These are phyloP conservation scores for Drosophila kambysellisi DNA, from an alignment of 2,888 invertebrate genomes.

Conservation along the genomic window DNA sequence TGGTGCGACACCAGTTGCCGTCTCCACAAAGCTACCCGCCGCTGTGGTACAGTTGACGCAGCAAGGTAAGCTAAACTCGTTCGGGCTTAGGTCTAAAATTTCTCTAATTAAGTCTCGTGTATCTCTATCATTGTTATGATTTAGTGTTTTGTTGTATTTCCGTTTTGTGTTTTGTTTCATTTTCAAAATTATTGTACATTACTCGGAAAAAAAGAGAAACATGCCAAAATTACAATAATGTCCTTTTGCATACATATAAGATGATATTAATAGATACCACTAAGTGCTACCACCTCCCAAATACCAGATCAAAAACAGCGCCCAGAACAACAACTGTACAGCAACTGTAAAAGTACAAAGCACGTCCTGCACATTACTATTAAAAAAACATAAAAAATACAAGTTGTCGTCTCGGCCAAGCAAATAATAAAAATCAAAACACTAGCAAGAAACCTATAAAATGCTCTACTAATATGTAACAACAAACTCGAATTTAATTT, in stretches of 20 bases:
- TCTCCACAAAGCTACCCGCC: slow-evolving; percentile 87
- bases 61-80: slow-evolving; percentile 85
- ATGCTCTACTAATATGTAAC: slow-evolving; percentile 44
- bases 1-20: slow-evolving; percentile 87
- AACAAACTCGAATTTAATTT: slow-evolving; percentile 25
- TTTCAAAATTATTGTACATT: slow-evolving; percentile 56
- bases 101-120: slow-evolving; percentile 34
- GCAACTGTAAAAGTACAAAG: slow-evolving; percentile 51
- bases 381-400: neutral
- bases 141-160: slow-evolving; percentile 61
- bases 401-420: slow-evolving; percentile 35
- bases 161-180: slow-evolving; percentile 48
- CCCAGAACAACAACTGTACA: slow-evolving; percentile 49
- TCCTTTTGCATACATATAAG: slow-evolving; percentile 50
- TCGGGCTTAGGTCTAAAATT: neutral
- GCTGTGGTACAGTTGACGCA: slow-evolving; percentile 88
- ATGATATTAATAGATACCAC: slow-evolving; percentile 19
- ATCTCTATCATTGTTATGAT: slow-evolving; percentile 46
- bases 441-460: slow-evolving; percentile 25
- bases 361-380: slow-evolving; percentile 53
- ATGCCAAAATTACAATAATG: slow-evolving; percentile 43
- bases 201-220: slow-evolving; percentile 36
- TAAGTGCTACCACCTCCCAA: slow-evolving; percentile 43
- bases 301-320: slow-evolving; percentile 23
- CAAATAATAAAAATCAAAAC: slow-evolving; percentile 16